Base-by-base conservation (phyloP, 2,797 vertebrate genomes). In the Adrianichthys oophorus region DNA sequence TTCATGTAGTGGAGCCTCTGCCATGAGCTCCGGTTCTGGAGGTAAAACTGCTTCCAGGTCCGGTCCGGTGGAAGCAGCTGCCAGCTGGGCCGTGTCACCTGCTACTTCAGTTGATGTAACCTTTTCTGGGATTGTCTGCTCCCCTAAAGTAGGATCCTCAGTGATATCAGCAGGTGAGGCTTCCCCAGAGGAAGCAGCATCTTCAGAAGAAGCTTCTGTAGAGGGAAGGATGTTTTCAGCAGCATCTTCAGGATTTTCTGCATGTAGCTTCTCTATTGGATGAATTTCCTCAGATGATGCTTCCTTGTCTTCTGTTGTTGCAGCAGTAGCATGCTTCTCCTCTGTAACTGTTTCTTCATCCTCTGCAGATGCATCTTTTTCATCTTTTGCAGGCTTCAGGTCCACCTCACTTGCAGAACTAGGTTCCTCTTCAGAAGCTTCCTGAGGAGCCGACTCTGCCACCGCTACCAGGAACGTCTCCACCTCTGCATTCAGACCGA, bases 61-160 rank as follows among this genome's bases (percentile, higher is more conserved):
- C 1, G 56, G 57, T 16, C 43, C 66, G 1, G 42, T 16, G 21
- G 80, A 78, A 15, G 78, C 82, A 15, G 77, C 84, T 18, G 77
- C 84, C 52, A 80, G 61, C 49, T 74, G 78, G 48, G 49, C 0
- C 0, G 16, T 37, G n/a, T 52, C 55, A 51, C 53, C 49, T 13
- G 45, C 45, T 4, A 18, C 40, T 24, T 44, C 56, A 13, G 5
- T 13, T 18, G 15, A 15, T 7, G 56, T 4, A 1, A 40, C n/a
- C 43, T 65, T 64, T 16, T 15, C 50, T 48, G 53, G 4, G 15
- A 48, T 7, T 0, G 15, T 24, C 13, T 56, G 62, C 16, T 55
- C 45, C n/a, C 5, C 46, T 2, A 63, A 2, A 7, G 48, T 15
- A 48, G 32, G 21, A 18, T 61, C 71, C 43, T 23, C 15, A 16